phyloP scores from a whole-genome alignment of 2,888 invertebrate species.

The Limnephilus rhombicus region DNA sequence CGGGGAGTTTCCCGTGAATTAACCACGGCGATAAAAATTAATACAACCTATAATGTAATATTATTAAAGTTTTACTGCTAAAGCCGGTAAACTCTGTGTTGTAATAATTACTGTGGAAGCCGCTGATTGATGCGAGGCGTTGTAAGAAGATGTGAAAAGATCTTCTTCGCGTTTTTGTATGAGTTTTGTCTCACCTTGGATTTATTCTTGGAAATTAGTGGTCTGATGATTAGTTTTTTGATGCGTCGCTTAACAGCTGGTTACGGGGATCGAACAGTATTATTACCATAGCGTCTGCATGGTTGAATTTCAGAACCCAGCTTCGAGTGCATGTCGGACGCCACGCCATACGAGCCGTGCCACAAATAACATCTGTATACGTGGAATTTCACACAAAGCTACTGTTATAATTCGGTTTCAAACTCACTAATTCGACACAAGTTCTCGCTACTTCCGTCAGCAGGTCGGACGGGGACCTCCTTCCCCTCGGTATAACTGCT shows the following conservation, averaged over 20 bases:
- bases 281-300: no score
- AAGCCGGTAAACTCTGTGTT: background rate
- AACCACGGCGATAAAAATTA: slow-evolving; percentile 49
- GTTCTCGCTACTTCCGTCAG: no score
- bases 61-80: background rate
- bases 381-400: no score
- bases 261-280: background rate
- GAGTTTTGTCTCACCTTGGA: background rate
- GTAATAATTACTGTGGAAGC: slow-evolving; percentile 5
- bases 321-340: no score
- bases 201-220: background rate
- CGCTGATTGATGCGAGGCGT: background rate
- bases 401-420: no score
- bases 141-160: background rate
- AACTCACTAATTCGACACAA: no score
- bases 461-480: no score
- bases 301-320: no score
- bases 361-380: no score
- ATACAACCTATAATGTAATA: slow-evolving; percentile 23
- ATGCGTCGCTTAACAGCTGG: background rate
- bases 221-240: background rate
- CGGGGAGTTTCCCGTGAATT: slow-evolving; percentile 45
- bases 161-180: background rate
- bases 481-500: no score
- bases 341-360: no score